Conservation (phyloP, 2,113 vertebrate genomes). For the Apodemus speciosus region DNA sequence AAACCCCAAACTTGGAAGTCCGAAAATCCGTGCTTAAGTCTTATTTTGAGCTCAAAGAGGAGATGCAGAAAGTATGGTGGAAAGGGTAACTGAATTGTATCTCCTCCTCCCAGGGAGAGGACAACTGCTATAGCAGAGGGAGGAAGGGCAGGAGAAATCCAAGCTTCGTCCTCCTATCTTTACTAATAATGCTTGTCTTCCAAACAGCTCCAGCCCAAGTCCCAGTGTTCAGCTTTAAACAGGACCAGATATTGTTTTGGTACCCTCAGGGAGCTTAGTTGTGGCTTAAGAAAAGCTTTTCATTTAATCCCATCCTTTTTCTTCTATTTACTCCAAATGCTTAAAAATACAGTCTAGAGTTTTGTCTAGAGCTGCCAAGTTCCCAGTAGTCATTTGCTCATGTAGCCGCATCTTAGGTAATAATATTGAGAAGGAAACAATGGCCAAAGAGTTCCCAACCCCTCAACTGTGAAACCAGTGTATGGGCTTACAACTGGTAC, state of each 20-base stretch:
- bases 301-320: constrained; percentile 17
- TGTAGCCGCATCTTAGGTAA: neutral
- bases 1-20: constrained; percentile 16
- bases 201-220: constrained; percentile 8
- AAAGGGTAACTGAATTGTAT: neutral
- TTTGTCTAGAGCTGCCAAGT: constrained; percentile 36
- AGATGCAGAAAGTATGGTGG: neutral
- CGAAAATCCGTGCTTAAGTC: neutral
- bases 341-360: constrained; percentile 35
- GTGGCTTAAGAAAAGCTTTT: neutral
- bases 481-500: neutral
- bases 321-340: constrained; percentile 15
- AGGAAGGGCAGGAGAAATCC: neutral
- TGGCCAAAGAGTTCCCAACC: neutral
- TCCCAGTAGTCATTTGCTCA: neutral
- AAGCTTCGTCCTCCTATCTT: neutral
- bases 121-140: neutral
- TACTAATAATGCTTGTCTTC: constrained; percentile 52
- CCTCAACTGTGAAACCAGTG: neutral
- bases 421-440: constrained; percentile 6
- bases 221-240: constrained; percentile 46
- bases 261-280: constrained; percentile 4
- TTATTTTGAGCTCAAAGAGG: neutral
- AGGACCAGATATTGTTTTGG: constrained; percentile 36
- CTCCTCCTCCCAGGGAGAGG: neutral